A percentile compares a stretch with the other conserved stretches of the same genome.
Conservation (phyloP, 2,797 vertebrate species). For the Enoplosus armatus region DNA sequence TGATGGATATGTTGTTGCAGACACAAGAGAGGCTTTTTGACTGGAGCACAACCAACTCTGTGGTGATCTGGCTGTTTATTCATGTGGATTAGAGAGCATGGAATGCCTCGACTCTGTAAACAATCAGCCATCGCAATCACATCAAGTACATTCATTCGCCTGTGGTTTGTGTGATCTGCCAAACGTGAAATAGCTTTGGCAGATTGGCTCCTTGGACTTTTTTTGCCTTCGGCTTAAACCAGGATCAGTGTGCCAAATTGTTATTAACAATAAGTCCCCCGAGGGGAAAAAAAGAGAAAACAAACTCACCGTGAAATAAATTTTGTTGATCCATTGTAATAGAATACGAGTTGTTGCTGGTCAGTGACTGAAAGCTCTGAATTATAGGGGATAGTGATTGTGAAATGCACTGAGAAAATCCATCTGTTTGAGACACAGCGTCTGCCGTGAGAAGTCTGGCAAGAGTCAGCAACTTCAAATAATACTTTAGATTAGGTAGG, state of each 20-base stretch:
- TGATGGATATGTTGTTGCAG: constrained; percentile 72
- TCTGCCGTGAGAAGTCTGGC: constrained; percentile 56
- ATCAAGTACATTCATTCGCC: constrained; percentile 72
- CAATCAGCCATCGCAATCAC: constrained; percentile 73
- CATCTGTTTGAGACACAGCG: constrained; percentile 48
- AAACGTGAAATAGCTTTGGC: constrained; percentile 80
- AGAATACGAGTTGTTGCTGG: constrained; percentile 47
- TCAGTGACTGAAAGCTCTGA: constrained; percentile 35
- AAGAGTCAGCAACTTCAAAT: constrained; percentile 46
- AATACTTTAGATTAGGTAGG: constrained; percentile 60
- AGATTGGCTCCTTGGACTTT: constrained; percentile 50
- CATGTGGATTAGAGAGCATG: constrained; percentile 72
- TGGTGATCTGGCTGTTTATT: constrained; percentile 70
- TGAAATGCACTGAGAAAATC: constrained; percentile 63
- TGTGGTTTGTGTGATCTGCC: constrained; percentile 76
- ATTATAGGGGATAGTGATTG: constrained; percentile 57
- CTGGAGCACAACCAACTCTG: constrained; percentile 63
- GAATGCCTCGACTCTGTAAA: constrained; percentile 80
- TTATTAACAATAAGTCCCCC: constrained; percentile 48
- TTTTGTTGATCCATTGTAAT: constrained; percentile 47
- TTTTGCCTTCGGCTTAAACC: constrained; percentile 48
- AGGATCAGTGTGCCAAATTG: constrained; percentile 53
- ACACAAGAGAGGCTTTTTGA: constrained; percentile 54
- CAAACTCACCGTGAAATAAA: constrained; percentile 55
- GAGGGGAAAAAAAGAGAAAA: constrained; percentile 41